Evolutionary conservation across 2,797 vertebrate species (phyloP).

Genomic region (Megaceryle alcyon): DNA sequence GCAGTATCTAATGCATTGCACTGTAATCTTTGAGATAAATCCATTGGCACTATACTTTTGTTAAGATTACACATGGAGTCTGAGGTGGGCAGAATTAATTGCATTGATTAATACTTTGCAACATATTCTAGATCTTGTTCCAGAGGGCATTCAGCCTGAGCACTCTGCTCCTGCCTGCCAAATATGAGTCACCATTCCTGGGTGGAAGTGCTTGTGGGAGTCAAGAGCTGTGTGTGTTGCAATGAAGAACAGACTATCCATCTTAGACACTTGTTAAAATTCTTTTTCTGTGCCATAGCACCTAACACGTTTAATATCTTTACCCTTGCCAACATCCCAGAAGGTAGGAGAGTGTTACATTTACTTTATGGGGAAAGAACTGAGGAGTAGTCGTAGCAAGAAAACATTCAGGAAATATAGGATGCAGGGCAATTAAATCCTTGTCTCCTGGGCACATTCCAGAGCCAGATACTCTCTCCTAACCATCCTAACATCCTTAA

Average conservation of each 20-base stretch:
- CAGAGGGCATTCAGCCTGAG: not conserved
- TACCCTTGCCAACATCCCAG: not conserved
- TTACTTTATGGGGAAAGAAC: not conserved
- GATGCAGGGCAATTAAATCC: not conserved
- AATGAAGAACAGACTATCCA: not conserved
- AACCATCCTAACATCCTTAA: not conserved
- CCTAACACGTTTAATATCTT: not conserved
- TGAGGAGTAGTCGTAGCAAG: not conserved
- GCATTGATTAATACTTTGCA: not conserved
- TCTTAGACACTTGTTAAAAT: not conserved
- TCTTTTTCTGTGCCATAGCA: not conserved
- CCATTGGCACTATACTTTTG: not conserved
- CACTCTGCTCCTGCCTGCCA: not conserved
- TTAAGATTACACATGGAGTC: not conserved
- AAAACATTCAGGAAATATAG: not conserved
- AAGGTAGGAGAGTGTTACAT: not conserved
- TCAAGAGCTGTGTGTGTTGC: not conserved
- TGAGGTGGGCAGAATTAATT: not conserved
- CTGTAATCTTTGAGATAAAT: not conserved
- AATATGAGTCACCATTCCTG: not conserved
- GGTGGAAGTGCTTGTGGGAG: not conserved
- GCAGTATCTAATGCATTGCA: not conserved
- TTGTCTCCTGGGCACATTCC: not conserved
- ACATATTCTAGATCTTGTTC: not conserved
- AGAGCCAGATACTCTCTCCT: not conserved